Percentiles rank a stretch among this genome's conserved stretches.
Conservation (phyloP, 2,113 vertebrate genomes). For the Thamnaconus septentrionalis region DNA sequence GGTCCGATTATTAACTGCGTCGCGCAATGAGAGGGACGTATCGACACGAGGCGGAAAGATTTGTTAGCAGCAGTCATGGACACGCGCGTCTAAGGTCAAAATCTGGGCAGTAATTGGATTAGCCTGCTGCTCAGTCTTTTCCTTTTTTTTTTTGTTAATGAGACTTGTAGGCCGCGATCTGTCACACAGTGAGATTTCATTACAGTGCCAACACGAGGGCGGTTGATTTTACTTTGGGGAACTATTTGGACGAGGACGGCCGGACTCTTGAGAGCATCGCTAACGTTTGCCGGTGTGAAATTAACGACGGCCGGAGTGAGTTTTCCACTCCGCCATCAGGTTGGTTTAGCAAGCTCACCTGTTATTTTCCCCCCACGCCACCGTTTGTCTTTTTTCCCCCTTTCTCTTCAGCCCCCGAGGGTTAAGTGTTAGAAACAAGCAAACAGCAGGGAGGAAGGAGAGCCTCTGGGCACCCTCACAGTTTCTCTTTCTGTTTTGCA, state of each 20-base stretch:
- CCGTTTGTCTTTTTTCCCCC: neutral
- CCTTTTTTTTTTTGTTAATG: neutral
- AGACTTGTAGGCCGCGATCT: conserved; percentile 30
- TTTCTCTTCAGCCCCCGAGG: conserved; percentile 10
- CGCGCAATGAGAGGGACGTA: conserved; percentile 11
- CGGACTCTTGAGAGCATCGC: neutral
- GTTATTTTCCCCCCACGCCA: conserved; percentile 17
- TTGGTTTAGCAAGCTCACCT: conserved; percentile 18
- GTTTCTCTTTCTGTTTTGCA: conserved; percentile 3
- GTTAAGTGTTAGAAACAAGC: conserved; percentile 44
- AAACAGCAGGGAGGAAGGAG: conserved; percentile 22
- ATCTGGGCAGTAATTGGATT: conserved; percentile 21
- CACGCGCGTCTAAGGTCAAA: conserved; percentile 14
- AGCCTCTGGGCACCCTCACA: conserved; percentile 15
- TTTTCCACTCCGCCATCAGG: conserved; percentile 18
- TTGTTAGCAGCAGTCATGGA: conserved; percentile 4
- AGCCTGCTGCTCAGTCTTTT: neutral
- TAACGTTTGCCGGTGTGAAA: conserved; percentile 11
- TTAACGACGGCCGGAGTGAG: neutral
- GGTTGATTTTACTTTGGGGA: conserved; percentile 24
- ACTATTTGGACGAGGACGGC: neutral
- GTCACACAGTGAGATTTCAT: conserved; percentile 50
- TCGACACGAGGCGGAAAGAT: neutral
- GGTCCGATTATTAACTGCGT: neutral
- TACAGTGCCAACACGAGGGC: neutral